Base-by-base conservation (phyloP, 2,888 invertebrate species). In the Lithosia quadra region DNA sequence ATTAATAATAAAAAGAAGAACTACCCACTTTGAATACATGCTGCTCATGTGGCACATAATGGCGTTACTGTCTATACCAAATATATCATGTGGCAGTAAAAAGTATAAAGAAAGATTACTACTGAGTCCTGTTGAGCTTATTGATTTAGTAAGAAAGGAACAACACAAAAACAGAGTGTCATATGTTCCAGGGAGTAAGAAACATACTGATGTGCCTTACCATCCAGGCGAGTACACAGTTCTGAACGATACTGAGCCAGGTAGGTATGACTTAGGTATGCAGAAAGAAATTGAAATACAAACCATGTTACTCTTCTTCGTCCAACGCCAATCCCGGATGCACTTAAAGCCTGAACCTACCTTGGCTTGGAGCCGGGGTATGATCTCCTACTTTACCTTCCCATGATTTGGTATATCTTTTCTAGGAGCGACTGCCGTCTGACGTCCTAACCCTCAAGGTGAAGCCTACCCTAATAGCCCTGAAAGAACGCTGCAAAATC, bases 61-160 rank as follows among this genome's bases (percentile, higher is more conserved):
- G 34, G 24, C 58, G 43, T 34, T 78, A 8, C 24, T 58, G 56
- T 67, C 62, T 49, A 9, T 77, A n/a, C 36, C 64, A 60, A 67
- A 61, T 21, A 72, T 76, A 36, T 21, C 36, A n/a, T 67, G 63
- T 67, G 69, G 70, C 5, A 70, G 69, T 55, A 75, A 72, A 55
- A 74, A 65, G 56, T 77, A 82, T 43, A 84, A 85, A 22, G 86
- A 86, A 36, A 88, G 83, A 66, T 53, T 87, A 10, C 62, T 86
- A 2, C 73, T 90, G 33, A 85, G 85, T 70, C 85, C 89, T 4
- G 73, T 84, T 13, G 88, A 90, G 57, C 72, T 91, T 18, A 83
- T 89, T n/a, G 86, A 89, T 66, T 79, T 89, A 18, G 83, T 91
- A 8, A 68, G 83, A 65, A 71, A 87, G 69, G 90, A 90, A 64